Conservation (phyloP, 2,797 vertebrate species). For the Brachymystax lenok region DNA sequence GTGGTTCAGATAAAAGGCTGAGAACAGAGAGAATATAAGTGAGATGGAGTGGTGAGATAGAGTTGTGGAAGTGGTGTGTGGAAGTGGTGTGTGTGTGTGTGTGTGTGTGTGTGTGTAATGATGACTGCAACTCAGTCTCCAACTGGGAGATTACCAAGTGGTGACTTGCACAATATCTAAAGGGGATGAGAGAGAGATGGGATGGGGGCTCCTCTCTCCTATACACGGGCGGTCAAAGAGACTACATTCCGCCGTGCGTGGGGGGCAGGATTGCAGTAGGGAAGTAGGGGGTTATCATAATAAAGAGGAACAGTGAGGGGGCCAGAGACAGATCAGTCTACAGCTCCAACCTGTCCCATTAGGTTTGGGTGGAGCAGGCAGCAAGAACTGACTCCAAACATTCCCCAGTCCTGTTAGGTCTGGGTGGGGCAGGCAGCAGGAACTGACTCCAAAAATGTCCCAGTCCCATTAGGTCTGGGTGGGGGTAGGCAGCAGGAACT, state of each 20-base stretch:
- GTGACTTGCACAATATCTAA: constrained; percentile 51
- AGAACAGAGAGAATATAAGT: neutral
- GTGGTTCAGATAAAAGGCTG: neutral
- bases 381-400: constrained; percentile 67
- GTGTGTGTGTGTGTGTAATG: constrained; percentile 28
- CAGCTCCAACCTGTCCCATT: constrained; percentile 35
- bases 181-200: constrained; percentile 17
- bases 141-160: constrained; percentile 41
- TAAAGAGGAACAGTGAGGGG: constrained; percentile 43
- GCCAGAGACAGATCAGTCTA: neutral
- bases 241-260: constrained; percentile 70
- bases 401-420: constrained; percentile 36
- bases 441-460: constrained; percentile 65
- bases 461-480: constrained; percentile 45
- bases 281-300: constrained; percentile 66
- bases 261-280: constrained; percentile 43
- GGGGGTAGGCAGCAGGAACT: constrained; percentile 64
- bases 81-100: neutral
- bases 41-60: neutral
- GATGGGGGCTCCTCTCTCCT: constrained; percentile 47
- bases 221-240: constrained; percentile 58
- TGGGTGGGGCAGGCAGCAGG: constrained; percentile 64
- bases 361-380: constrained; percentile 58
- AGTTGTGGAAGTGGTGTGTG: neutral
- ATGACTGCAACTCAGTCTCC: constrained; percentile 39